Evolutionary conservation across 1,140 invertebrate species (phyloP), one percentile per base, ranked within the genome.

Genomic region (Lepidurus apus): DNA sequence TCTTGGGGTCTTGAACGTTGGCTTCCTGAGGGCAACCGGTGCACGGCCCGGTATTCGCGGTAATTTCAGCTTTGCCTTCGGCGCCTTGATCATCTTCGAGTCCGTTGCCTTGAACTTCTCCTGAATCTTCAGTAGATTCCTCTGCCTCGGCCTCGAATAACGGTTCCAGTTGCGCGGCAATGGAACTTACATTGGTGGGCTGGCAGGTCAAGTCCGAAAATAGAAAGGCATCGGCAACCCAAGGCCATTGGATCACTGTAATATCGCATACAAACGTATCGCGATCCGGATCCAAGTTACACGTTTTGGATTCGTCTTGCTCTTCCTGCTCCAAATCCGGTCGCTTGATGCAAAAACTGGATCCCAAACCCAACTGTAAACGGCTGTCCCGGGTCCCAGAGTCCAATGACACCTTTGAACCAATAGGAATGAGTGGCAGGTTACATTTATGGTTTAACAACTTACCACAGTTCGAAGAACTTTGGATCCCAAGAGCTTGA

Each of bases 51-150:
- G 47, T 77, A 5, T 78, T 47, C 13, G 77, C 77, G 34, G 3
- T 34, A 34, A 8, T 78, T 77, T 44, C 80, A 74, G 26, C 1
- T 0, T n/a, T 34, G 34, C 34, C 34, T 34, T 34, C 34, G 34
- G 34, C 34, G 2, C 3, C 34, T 34, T 26, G 26, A 26, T 89
- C 88, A 75, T 88, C 88, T 10, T 87, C 87, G 34, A 87, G 86
- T 17, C 87, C 87, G 45, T 86, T 65, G 17, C 53, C 53, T 17
- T 65, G 53, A 21, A 65, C 87, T 43, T 85, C 86, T 53, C 84
- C 85, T 79, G 83, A 84, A 9, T 84, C 79, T 74, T 83, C 85
- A 26, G 83, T 82, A 43, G 80, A 80, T 42, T 81, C 81, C 65
- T 82, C 82, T 74, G 79, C 81, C 73, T 81, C 81, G 76, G 84